phyloP scores from a whole-genome alignment of 2,888 invertebrate genomes.

The Diplazon laetatorius region DNA sequence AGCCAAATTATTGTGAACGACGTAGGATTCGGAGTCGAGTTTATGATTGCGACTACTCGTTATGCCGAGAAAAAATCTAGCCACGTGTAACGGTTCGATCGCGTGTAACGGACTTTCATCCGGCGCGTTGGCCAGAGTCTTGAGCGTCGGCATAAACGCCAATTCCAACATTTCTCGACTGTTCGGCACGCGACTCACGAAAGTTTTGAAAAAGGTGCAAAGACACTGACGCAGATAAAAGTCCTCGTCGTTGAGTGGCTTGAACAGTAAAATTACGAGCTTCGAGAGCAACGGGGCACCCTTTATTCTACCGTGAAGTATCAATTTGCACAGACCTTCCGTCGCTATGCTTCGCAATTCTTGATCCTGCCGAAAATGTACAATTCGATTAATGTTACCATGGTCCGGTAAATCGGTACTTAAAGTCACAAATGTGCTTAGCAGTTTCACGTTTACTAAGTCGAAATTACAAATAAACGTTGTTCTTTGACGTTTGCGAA shows the following conservation, averaged over 20 bases:
- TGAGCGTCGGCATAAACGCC: conserved; percentile 89
- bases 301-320: conserved; percentile 87
- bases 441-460: no score
- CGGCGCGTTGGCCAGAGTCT: conserved; percentile 89
- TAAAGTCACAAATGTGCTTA: no score
- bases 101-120: conserved; percentile 89
- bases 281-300: conserved; percentile 88
- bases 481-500: no score
- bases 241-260: conserved; percentile 89
- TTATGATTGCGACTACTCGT: conserved; percentile 83
- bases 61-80: conserved; percentile 89
- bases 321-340: conserved; percentile 88
- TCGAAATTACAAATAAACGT: no score
- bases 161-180: conserved; percentile 86
- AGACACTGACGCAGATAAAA: conserved; percentile 87
- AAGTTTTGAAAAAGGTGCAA: conserved; percentile 88
- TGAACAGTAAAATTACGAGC: conserved; percentile 91
- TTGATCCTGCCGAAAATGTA: conserved; percentile 85
- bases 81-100: conserved; percentile 89
- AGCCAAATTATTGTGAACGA: conserved; percentile 76
- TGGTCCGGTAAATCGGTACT: no score
- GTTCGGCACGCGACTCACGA: conserved; percentile 83
- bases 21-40: conserved; percentile 63
- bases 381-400: no score
- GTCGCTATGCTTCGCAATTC: conserved; percentile 86